phyloP scores from a whole-genome alignment of 2,113 vertebrate genomes.

The Sturnira hondurensis region DNA sequence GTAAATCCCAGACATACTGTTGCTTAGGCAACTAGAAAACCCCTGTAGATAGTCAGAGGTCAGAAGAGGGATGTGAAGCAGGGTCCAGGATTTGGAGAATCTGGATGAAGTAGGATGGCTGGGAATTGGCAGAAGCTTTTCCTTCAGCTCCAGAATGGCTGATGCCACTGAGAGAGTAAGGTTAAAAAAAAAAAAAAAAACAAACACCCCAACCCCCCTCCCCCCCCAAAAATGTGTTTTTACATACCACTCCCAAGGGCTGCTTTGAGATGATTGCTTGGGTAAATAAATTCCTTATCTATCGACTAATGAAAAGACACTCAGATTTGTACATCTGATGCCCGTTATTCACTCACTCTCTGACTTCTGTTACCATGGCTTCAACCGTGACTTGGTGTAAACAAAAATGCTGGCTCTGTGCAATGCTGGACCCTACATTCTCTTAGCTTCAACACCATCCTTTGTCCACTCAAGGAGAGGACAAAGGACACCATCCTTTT shows the following conservation, averaged over 20 bases:
- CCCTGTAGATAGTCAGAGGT: not conserved
- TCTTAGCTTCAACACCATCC: not conserved
- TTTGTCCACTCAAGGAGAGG: not conserved
- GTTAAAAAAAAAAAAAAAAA: not conserved
- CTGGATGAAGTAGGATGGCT: not conserved
- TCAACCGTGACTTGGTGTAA: not conserved
- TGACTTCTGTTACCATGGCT: not conserved
- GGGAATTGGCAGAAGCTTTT: not conserved
- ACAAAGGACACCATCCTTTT: too few relatives aligned
- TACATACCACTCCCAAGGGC: not conserved
- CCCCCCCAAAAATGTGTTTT: not conserved
- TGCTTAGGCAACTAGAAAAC: conserved; percentile 24
- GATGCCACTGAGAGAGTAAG: not conserved
- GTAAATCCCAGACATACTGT: conserved; percentile 29
- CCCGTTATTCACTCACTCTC: not conserved
- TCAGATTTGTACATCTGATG: not conserved
- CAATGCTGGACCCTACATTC: not conserved
- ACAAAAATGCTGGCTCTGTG: not conserved
- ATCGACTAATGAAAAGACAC: conserved; percentile 1
- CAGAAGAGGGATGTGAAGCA: not conserved
- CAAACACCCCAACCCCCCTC: too few relatives aligned
- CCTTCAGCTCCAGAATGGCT: not conserved
- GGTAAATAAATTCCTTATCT: conserved; percentile 9
- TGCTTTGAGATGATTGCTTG: conserved; percentile 15
- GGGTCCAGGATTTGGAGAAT: not conserved